Base-by-base conservation (phyloP, 2,113 vertebrate species). In the Edolisoma coerulescens region DNA sequence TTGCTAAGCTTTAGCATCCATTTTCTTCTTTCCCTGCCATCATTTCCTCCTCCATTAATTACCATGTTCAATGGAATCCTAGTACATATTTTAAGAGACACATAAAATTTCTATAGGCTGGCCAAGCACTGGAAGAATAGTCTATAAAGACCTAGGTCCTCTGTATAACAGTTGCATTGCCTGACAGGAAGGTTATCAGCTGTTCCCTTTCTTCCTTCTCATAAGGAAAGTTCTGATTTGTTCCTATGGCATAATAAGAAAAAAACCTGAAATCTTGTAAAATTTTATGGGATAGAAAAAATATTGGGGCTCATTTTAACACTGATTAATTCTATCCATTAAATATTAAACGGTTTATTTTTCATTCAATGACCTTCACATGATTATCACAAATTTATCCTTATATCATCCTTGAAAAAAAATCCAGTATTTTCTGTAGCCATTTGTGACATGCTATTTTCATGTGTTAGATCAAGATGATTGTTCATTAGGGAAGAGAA, bases 401-500 rank as follows among this genome's bases (percentile, higher is more conserved):
- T 76, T 60, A 53, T 22, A 41, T 74, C 42, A 70, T 47, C 22
- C 56, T 78, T 86, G 35, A 87, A 90, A 94, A 60, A 64, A 86
- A 26, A 5, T 15, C n/a, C 68, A 71, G 6, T 67, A 19, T 8
- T 75, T 90, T 78, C 60, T 88, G 39, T 39, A 89, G 79, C 17
- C 19, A 45, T 82, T 87, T 71, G 6, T 81, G 84, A 44, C 59
- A 69, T 3, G 32, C 45, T 94, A 80, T 92, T 87, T 83, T 86
- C 70, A 68, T 70, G 33, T 59, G 15, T 77, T 80, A 85, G 87
- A 70, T 91, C 33, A 90, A 90, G 84, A 81, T 71, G 86, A 70
- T 68, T 90, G 75, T 86, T 75, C 60, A 60, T 96, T 93, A 95
- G n/a, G 64, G 68, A 64, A 68, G 64, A 88, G 37, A 78, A 86